These are phyloP conservation scores for Falco rusticolus DNA, from an alignment of 2,797 vertebrate genomes.

Conservation along the genomic window DNA sequence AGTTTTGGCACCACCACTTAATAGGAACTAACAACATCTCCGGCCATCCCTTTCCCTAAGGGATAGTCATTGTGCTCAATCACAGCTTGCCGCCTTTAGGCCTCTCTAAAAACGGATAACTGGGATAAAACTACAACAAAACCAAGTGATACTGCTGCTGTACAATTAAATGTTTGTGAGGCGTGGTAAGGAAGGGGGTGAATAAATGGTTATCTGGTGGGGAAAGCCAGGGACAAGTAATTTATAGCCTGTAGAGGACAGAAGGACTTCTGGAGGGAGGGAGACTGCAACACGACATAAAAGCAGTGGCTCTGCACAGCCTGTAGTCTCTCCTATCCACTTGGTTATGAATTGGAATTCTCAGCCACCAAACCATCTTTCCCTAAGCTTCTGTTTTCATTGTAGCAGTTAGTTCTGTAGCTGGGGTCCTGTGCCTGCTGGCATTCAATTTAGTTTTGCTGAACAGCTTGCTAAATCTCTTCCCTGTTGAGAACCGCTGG, in stretches of 20 bases:
- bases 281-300: neutral
- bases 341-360: neutral
- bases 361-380: neutral
- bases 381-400: neutral
- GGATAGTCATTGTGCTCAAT: neutral
- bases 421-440: neutral
- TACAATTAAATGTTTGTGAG: neutral
- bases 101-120: neutral
- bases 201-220: rapidly evolving
- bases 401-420: neutral
- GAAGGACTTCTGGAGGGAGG: neutral
- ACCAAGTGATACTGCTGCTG: neutral
- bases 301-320: neutral
- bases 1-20: neutral
- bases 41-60: neutral
- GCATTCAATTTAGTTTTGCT: neutral
- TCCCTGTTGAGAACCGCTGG: neutral
- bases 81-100: neutral
- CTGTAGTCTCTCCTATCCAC: neutral
- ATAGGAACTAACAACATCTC: neutral
- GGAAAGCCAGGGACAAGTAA: neutral
- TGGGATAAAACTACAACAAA: neutral
- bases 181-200: neutral
- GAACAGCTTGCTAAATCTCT: neutral
- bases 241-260: neutral